A percentile compares a stretch with the other conserved stretches of the same genome.
phyloP scores from a whole-genome alignment of 1,140 invertebrate species.

The Ceratosolen fusciceps region DNA sequence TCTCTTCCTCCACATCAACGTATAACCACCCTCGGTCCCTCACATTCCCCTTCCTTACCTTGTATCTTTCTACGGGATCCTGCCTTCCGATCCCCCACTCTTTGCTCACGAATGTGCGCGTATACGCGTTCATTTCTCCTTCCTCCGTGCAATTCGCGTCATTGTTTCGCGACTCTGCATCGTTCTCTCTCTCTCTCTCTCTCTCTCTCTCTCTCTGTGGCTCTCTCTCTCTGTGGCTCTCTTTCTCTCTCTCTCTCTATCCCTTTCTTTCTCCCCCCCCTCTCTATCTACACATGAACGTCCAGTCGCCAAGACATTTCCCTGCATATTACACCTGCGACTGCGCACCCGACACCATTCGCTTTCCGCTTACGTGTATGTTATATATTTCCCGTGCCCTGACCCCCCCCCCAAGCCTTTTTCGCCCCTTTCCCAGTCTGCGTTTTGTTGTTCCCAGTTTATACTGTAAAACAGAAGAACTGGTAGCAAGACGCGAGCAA shows the following conservation, averaged over 20 bases:
- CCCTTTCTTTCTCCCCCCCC: no score
- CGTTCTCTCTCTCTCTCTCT: no score
- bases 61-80: neutral
- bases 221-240: neutral
- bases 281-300: no score
- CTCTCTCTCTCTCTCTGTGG: neutral
- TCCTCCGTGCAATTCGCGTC: no score
- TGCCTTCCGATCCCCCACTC: no score
- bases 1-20: neutral
- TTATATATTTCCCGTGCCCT: neutral
- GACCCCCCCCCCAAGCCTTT: no score
- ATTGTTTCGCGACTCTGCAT: no score
- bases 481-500: neutral
- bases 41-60: neutral
- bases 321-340: no score
- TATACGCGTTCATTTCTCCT: no score
- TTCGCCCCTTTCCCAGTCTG: neutral
- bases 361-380: neutral
- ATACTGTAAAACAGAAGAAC: constrained; percentile 32
- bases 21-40: neutral
- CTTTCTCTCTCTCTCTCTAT: neutral
- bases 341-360: neutral
- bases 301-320: no score
- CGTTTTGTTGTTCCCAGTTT: constrained; percentile 27
- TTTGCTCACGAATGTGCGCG: no score